phyloP scores from a whole-genome alignment of 2,888 invertebrate genomes.

The Pachydiplax longipennis region DNA sequence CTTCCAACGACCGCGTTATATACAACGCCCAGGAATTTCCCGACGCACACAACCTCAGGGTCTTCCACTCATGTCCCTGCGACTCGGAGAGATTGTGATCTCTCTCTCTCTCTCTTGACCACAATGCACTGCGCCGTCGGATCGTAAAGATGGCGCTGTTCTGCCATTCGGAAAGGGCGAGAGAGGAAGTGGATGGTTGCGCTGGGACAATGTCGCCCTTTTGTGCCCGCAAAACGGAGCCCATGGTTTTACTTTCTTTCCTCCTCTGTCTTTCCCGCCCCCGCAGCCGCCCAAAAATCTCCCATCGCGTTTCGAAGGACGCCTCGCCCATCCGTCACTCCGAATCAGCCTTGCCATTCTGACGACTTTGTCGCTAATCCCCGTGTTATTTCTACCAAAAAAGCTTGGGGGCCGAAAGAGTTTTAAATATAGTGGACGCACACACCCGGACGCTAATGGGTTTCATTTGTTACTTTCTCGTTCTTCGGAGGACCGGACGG shows the following conservation, averaged over 20 bases:
- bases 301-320: background rate
- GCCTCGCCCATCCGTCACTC: background rate
- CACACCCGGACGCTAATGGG: conserved; percentile 21
- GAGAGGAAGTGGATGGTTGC: background rate
- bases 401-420: background rate
- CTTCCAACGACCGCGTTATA: conserved; percentile 1
- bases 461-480: conserved; percentile 33
- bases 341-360: conserved; percentile 22
- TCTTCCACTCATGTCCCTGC: background rate
- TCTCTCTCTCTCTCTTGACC: conserved; percentile 10
- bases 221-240: background rate
- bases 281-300: background rate
- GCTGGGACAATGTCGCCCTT: background rate
- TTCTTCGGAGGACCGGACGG: background rate
- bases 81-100: background rate
- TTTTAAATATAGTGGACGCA: background rate
- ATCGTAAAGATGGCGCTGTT: conserved; percentile 32
- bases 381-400: background rate
- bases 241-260: background rate
- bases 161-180: background rate
- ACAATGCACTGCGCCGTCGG: conserved; percentile 1
- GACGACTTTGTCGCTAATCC: conserved; percentile 29
- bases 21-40: background rate
- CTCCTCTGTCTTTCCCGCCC: background rate
- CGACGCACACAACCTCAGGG: background rate